phyloP scores from a whole-genome alignment of 2,888 invertebrate genomes.

The Ecliptopera silaceata region DNA sequence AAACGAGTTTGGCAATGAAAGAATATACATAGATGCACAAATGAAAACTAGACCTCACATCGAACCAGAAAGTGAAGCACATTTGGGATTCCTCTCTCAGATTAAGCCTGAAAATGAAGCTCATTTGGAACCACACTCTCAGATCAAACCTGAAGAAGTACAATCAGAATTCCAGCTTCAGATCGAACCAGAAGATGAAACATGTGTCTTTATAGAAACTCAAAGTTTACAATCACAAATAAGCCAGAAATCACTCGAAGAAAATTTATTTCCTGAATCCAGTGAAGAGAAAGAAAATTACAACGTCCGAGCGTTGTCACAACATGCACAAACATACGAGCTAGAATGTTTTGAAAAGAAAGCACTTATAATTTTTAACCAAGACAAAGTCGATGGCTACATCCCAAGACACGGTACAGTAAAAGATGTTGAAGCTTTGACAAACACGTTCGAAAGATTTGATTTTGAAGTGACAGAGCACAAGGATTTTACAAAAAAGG shows the following conservation, averaged over 20 bases:
- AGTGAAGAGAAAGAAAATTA: background rate
- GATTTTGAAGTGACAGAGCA: constrained; percentile 57
- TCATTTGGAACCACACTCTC: background rate
- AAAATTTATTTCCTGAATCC: background rate
- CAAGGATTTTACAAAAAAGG: constrained; percentile 53
- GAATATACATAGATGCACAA: constrained; percentile 12
- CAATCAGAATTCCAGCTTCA: too few relatives aligned
- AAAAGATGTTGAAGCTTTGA: constrained; percentile 56
- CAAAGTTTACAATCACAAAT: background rate
- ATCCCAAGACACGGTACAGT: constrained; percentile 58
- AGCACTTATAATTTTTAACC: constrained; percentile 65
- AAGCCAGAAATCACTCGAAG: background rate
- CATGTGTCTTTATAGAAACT: too few relatives aligned
- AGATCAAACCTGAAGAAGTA: constrained; percentile 1
- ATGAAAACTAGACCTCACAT: constrained; percentile 1
- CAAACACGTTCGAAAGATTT: constrained; percentile 53
- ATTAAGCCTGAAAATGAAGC: background rate
- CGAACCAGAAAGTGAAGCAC: background rate
- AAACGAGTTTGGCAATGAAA: background rate
- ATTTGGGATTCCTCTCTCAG: too few relatives aligned
- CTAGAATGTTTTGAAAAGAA: constrained; percentile 66
- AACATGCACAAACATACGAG: constrained; percentile 58
- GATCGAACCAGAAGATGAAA: background rate
- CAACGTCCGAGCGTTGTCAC: constrained; percentile 45
- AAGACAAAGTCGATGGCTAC: constrained; percentile 54